Evolutionary conservation across 53 echinoderm and acorn worm genomes (phyloP).

Genomic region (Antedon mediterranea): DNA sequence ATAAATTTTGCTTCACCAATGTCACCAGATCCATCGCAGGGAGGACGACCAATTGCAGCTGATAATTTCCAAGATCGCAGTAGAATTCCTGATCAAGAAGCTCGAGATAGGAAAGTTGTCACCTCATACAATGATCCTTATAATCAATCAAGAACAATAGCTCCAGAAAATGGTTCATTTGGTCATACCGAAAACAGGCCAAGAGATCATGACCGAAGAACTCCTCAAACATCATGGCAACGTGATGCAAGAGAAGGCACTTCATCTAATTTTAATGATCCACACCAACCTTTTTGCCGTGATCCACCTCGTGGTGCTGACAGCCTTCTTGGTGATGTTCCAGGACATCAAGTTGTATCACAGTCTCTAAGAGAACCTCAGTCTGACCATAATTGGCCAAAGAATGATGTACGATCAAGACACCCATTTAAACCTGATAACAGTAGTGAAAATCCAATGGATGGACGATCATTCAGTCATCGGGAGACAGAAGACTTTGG

Average conservation of each 20-base stretch:
- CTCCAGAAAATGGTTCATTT: background rate
- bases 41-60: conserved; percentile 2
- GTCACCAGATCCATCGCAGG: conserved; percentile 7
- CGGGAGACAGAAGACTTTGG: background rate
- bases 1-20: background rate
- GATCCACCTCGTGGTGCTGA: background rate
- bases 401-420: background rate
- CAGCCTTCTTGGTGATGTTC: background rate
- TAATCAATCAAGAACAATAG: background rate
- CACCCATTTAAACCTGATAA: background rate
- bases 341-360: background rate
- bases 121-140: background rate
- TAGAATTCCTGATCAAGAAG: conserved; percentile 3
- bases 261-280: background rate
- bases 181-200: background rate
- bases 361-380: background rate
- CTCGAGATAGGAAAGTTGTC: background rate
- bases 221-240: background rate
- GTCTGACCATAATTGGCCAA: background rate
- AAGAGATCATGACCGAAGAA: background rate
- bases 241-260: background rate
- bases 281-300: background rate
- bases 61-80: background rate
- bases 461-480: background rate
- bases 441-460: background rate